A percentile compares a stretch with the other conserved stretches of the same genome.
Evolutionary conservation across 2,888 invertebrate species (phyloP).

Genomic region (Xanthostigma xanthostigma): DNA sequence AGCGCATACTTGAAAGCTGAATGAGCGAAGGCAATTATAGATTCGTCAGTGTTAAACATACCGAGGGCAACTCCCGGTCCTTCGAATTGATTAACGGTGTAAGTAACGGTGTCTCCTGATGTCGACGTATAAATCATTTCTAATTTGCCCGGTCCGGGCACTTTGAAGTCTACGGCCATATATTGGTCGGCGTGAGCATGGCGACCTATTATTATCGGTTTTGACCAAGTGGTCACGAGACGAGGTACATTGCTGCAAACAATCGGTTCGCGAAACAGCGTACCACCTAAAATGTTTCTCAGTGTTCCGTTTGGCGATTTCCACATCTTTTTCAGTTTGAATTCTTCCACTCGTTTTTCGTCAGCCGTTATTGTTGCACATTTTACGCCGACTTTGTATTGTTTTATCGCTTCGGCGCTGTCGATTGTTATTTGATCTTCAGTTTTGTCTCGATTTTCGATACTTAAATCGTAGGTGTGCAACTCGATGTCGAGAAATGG

Average conservation of each 20-base stretch:
- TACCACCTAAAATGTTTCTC: slow-evolving; percentile 73
- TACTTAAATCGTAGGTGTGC: slow-evolving; percentile 87
- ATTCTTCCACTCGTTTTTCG: slow-evolving; percentile 86
- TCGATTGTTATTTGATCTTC: slow-evolving; percentile 92
- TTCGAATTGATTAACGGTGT: slow-evolving; percentile 71
- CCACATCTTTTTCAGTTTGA: slow-evolving; percentile 81
- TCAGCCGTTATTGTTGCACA: slow-evolving; percentile 98
- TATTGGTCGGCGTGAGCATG: slow-evolving; percentile 98
- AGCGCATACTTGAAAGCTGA: slow-evolving; percentile 87
- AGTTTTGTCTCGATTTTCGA: slow-evolving; percentile 87
- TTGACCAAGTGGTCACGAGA: slow-evolving; percentile 85
- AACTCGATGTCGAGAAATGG: slow-evolving; percentile 92
- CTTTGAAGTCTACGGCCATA: slow-evolving; percentile 91
- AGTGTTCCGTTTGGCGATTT: slow-evolving; percentile 82
- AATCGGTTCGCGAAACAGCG: slow-evolving; percentile 69
- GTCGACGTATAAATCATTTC: slow-evolving; percentile 68
- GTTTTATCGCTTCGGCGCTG: slow-evolving; percentile 90
- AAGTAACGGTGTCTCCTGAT: slow-evolving; percentile 44
- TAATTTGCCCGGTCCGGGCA: slow-evolving; percentile 79
- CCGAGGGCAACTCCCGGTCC: slow-evolving; percentile 84
- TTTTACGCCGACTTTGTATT: slow-evolving; percentile 96
- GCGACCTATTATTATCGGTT: slow-evolving; percentile 96
- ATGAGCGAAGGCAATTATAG: slow-evolving; percentile 87
- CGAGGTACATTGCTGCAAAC: slow-evolving; percentile 90
- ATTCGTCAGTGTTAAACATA: slow-evolving; percentile 94